Conservation (phyloP, 1,140 invertebrate species). For the Drosophila pandora region DNA sequence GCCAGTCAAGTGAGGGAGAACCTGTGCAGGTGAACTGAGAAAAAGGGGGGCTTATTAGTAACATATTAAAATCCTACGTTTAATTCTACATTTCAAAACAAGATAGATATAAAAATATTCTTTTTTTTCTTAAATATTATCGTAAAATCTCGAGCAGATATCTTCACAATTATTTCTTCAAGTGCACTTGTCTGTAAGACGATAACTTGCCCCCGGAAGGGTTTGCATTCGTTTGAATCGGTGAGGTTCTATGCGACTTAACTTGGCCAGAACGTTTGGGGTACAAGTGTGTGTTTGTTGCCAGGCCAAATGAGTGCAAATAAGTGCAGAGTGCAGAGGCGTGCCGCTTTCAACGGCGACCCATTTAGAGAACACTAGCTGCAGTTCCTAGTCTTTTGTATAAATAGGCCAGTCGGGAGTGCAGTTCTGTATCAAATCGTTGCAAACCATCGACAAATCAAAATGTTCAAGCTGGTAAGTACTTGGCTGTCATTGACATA, state of each 20-base stretch:
- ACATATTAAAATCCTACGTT: too few relatives aligned
- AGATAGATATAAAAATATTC: too few relatives aligned
- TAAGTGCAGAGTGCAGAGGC: slow-evolving; percentile 62
- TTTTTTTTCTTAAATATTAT: too few relatives aligned
- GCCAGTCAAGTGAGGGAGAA: slow-evolving; percentile 50
- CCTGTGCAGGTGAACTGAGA: slow-evolving; percentile 20
- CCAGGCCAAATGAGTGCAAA: slow-evolving; percentile 39
- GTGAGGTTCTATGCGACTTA: slow-evolving; percentile 48
- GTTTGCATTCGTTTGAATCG: slow-evolving; percentile 38
- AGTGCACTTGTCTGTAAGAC: slow-evolving; percentile 32
- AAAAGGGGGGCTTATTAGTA: not conserved
- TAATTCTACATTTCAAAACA: too few relatives aligned
- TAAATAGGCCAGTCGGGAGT: slow-evolving; percentile 67
- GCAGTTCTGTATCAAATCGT: slow-evolving; percentile 71
- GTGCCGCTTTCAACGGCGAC: slow-evolving; percentile 39
- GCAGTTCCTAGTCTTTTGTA: slow-evolving; percentile 49
- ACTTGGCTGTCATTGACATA: not conserved
- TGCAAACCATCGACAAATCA: slow-evolving; percentile 67
- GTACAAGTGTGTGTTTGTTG: slow-evolving; percentile 43
- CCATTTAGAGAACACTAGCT: slow-evolving; percentile 50
- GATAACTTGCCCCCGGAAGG: slow-evolving; percentile 77
- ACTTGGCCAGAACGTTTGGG: slow-evolving; percentile 26
- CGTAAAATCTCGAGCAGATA: too few relatives aligned
- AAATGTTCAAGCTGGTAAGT: slow-evolving; percentile 82
- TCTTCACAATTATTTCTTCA: not conserved